phyloP scores from a whole-genome alignment of 1,140 invertebrate species.

The Bombus impatiens region DNA sequence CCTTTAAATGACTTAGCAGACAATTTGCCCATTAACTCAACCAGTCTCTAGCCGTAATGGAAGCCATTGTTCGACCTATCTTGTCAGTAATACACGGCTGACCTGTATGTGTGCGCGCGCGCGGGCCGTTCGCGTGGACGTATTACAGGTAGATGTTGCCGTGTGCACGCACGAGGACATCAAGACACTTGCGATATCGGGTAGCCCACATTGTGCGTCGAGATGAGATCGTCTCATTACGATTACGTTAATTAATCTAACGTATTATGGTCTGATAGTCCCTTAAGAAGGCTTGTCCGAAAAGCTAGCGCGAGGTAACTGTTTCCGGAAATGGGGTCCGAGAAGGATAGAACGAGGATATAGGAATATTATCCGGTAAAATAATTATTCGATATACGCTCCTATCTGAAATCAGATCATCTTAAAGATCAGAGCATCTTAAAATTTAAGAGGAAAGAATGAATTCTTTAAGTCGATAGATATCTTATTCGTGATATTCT shows the following conservation, averaged over 20 bases:
- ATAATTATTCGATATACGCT: conserved; percentile 1
- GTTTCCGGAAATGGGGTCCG: not conserved
- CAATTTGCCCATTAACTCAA: conserved; percentile 79
- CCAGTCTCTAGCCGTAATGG: conserved; percentile 78
- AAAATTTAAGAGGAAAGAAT: too few relatives aligned
- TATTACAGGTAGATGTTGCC: conserved; percentile 62
- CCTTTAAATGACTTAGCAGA: conserved; percentile 78
- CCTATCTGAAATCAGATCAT: too few relatives aligned
- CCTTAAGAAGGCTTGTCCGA: conserved; percentile 55
- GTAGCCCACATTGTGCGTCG: conserved; percentile 76
- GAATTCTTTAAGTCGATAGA: too few relatives aligned
- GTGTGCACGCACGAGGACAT: conserved; percentile 70
- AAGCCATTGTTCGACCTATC: conserved; percentile 81
- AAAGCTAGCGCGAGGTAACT: not conserved
- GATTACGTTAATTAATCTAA: conserved; percentile 80
- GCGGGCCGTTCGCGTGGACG: conserved; percentile 42
- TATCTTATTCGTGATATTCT: too few relatives aligned
- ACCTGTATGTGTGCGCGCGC: conserved; percentile 46
- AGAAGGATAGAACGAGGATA: not conserved
- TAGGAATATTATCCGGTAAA: not conserved
- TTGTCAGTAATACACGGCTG: conserved; percentile 75
- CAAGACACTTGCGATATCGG: conserved; percentile 72
- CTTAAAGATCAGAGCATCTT: too few relatives aligned
- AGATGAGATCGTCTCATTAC: conserved; percentile 79
- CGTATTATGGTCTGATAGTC: conserved; percentile 66